A percentile compares a stretch with the other conserved stretches of the same genome.
Evolutionary conservation across 2,113 vertebrate species (phyloP).

Genomic region (Artemisiospiza belli): DNA sequence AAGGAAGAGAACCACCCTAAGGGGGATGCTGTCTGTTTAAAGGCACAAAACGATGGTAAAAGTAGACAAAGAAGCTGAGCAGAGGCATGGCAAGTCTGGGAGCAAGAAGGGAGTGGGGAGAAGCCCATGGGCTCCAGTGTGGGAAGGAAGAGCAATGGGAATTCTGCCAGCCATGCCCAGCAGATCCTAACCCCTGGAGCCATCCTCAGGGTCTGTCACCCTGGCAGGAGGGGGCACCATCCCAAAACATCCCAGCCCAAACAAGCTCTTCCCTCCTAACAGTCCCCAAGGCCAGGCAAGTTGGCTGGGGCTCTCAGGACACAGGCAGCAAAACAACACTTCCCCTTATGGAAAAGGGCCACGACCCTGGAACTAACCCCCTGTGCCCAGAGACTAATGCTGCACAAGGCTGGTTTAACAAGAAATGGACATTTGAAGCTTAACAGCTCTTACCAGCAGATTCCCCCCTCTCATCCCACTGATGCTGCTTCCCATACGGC

Average conservation of each 20-base stretch:
- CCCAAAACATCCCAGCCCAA: background rate
- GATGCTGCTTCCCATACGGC: background rate
- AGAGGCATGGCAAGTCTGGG: accelerated
- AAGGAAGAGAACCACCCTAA: constrained; percentile 30
- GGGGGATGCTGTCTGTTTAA: constrained; percentile 34
- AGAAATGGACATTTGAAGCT: background rate
- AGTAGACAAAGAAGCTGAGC: background rate
- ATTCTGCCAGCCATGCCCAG: background rate
- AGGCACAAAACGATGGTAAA: background rate
- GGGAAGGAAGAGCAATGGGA: background rate
- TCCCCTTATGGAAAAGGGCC: background rate
- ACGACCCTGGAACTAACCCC: background rate
- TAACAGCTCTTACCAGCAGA: background rate
- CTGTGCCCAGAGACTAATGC: accelerated
- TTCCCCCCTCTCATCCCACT: background rate
- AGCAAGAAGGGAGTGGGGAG: background rate
- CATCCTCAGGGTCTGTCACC: background rate
- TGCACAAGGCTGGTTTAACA: background rate
- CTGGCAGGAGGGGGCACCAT: background rate
- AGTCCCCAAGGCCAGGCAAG: accelerated
- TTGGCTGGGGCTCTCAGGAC: background rate
- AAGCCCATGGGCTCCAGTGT: background rate
- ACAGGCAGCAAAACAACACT: background rate
- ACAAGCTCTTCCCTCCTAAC: no score
- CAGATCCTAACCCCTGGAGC: background rate